Percentiles rank a stretch among this genome's conserved stretches.
These are phyloP conservation scores for Rallus limicola DNA, from an alignment of 2,113 vertebrate species.

Conservation along the genomic window DNA sequence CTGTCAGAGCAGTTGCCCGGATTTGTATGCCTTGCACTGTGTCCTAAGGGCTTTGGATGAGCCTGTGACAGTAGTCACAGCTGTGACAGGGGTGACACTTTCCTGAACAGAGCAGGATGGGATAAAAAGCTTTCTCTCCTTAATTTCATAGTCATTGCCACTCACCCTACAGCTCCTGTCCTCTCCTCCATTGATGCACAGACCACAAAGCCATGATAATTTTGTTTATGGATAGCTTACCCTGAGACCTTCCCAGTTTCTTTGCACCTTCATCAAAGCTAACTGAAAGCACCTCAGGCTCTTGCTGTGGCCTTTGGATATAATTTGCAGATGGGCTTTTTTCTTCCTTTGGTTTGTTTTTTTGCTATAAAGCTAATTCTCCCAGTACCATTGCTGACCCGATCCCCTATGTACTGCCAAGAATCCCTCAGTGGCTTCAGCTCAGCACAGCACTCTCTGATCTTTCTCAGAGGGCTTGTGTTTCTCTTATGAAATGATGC, in stretches of 20 bases:
- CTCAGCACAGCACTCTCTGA: background rate
- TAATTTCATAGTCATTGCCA: background rate
- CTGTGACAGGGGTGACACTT: background rate
- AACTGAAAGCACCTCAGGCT: background rate
- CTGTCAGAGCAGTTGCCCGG: background rate
- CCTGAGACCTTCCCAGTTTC: background rate
- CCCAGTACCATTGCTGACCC: background rate
- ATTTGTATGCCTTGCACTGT: background rate
- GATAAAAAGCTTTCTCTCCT: background rate
- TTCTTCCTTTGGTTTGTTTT: background rate
- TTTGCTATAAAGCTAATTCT: background rate
- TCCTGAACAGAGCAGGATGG: background rate
- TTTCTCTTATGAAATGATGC: background rate
- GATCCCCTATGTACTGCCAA: fast-evolving
- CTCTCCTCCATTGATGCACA: background rate
- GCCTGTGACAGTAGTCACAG: background rate
- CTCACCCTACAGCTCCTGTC: background rate
- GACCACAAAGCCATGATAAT: background rate
- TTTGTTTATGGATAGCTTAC: background rate
- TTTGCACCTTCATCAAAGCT: background rate
- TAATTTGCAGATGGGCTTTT: background rate
- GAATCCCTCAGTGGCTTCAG: background rate
- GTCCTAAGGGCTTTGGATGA: background rate
- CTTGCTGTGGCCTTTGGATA: background rate
- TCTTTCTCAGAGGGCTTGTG: conserved; percentile 21